Evolutionary conservation across 2,888 invertebrate genomes (phyloP), one percentile per base, ranked within the genome.

Genomic region (Hecatera dysodea): DNA sequence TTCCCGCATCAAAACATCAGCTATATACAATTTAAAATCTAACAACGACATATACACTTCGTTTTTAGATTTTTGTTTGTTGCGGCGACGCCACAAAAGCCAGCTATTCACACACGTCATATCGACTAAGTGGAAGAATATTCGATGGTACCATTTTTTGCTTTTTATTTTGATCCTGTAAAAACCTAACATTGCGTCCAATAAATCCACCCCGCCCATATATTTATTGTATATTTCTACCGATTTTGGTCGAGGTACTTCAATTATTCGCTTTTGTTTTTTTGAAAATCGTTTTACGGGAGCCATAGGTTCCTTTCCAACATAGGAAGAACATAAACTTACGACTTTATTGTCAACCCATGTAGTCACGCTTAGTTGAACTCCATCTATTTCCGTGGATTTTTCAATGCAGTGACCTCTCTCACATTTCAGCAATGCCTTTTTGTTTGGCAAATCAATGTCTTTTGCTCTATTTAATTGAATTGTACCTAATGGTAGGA

Each of bases 401-500:
- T 48, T 61, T 61, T 61, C 48, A 22, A 61, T 48, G 33, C 48
- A 61, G 46, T 61, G 46, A 33, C 61, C 48, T 48, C 61, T 48
- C 1, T 48, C 46, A 33, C 46, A 22, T 61, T 33, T 33, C 33
- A 22, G 33, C 48, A 61, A 48, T 33, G 61, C 61, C 33, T 48
- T 61, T 61, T 61, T 61, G 46, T 2, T 60, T 46, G 60, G 46
- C 60, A 61, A 33, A 59, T 59, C 24, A 42, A 59, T 42, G 19
- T 42, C 19, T 50, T 27, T 42, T 8, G 59, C 59, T 44, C 27
- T 44, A 1, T 59, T 59, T 27, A 44, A 0, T 62, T 62, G 52
- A 36, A 62, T 52, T 52, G 62, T 62, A 36, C 36, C 36, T 24
- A 62, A n/a, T n/a, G 52, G 52, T 52, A 62, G 62, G n/a, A 62